Evolutionary conservation across 2,113 vertebrate species (phyloP), one percentile per base, ranked within the genome.

Genomic region (Rhagologus leucostigma): DNA sequence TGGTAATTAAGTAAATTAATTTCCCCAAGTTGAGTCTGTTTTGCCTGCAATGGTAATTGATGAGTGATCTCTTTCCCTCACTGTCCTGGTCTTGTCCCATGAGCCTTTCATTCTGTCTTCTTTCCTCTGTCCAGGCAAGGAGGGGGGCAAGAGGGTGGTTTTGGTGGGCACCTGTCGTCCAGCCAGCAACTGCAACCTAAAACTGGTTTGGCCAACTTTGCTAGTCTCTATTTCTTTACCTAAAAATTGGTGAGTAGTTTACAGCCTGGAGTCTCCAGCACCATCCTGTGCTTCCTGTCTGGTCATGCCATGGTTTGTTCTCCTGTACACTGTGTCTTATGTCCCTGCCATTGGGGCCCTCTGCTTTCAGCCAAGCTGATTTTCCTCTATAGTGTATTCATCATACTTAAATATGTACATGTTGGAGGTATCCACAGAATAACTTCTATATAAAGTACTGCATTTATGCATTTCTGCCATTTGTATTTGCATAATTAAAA

Each of bases 101-200:
- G 1, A 68, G 5, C 1, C 4, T 57, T 62, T 49, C 12, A 29
- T 59, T 64, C 11, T 47, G 3, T 44, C n/a, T 68, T 44, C 16
- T 53, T 8, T 33, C 21, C 16, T 3, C 11, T 70, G 17, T 33
- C 29, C 21, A 23, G 13, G 3, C 3, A 6, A 64, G 24, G 18
- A 65, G 18, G 9, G 17, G 7, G 49, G 10, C 9, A 53, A 33
- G 3, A n/a, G 2, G 12, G 2, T 1, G 0, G 12, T 22, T 78
- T 59, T 49, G 26, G 8, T 50, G 35, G 20, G 22, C 35, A 70
- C 11, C 4, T 70, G 22, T 15, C 3, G 4, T 35, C 21, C 6
- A 74, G 23, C 3, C 13, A 42, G 12, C 8, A 46, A 56, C n/a
- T 37, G 32, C n/a, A 83, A 3, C 12, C 11, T 30, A 53, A 62